phyloP scores from a whole-genome alignment of 2,797 vertebrate species.

The Eulemur rubriventer region DNA sequence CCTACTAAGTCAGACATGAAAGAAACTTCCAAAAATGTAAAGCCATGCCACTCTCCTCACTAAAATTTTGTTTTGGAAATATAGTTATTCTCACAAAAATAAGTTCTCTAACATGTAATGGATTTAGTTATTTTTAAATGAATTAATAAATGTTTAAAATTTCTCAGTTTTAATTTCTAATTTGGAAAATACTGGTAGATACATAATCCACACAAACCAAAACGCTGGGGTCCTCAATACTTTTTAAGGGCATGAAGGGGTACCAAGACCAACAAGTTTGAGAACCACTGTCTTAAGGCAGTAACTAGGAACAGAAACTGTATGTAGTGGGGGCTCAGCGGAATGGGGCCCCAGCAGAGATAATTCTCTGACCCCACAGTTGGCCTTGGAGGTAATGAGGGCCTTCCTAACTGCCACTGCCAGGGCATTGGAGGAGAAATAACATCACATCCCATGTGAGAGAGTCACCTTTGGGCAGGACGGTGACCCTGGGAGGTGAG shows the following conservation, averaged over 20 bases:
- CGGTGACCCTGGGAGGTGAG: not conserved
- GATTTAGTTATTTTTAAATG: not conserved
- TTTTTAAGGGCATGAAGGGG: not conserved
- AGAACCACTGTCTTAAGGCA: not conserved
- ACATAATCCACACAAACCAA: not conserved
- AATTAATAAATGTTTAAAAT: not conserved
- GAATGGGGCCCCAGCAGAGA: not conserved
- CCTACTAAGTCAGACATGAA: not conserved
- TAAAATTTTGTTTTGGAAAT: not conserved
- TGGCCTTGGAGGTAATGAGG: not conserved
- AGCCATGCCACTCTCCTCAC: not conserved
- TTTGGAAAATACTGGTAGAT: not conserved
- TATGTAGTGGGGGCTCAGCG: not conserved
- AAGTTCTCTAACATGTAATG: not conserved
- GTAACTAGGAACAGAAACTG: not conserved
- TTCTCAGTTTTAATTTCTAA: not conserved
- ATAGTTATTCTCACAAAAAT: not conserved
- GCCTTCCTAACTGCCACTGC: not conserved
- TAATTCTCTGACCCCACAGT: not conserved
- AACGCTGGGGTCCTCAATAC: not conserved
- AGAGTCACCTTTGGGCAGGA: not conserved
- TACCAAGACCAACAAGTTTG: not conserved
- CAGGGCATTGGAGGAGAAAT: not conserved
- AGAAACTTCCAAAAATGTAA: not conserved
- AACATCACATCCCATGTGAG: not conserved